Conservation (phyloP, 2,888 invertebrate species). For the Ophion ventricosus region DNA sequence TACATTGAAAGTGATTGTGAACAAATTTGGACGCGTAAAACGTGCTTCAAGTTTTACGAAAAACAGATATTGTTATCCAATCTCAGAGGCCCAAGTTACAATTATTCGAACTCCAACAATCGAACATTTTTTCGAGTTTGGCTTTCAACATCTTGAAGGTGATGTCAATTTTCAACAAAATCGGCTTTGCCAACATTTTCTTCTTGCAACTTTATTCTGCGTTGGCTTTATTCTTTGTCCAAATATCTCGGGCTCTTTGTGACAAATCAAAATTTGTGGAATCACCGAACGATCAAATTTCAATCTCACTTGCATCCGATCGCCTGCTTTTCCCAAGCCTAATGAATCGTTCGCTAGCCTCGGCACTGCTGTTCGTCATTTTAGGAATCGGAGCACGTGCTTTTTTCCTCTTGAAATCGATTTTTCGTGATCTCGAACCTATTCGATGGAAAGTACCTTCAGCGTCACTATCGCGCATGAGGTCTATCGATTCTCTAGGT, state of each 20-base stretch:
- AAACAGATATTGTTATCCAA: background rate
- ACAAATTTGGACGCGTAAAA: no score
- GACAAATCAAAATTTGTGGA: background rate
- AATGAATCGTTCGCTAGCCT: slow-evolving; percentile 22
- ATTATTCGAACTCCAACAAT: background rate
- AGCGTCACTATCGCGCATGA: slow-evolving; percentile 41
- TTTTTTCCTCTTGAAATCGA: slow-evolving; percentile 68
- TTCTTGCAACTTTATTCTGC: no score
- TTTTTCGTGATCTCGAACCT: slow-evolving; percentile 53
- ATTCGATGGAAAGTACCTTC: slow-evolving; percentile 46
- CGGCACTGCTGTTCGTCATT: slow-evolving; percentile 6
- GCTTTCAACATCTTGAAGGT: background rate
- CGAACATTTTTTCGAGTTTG: background rate
- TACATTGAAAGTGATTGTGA: no score
- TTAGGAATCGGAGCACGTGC: slow-evolving; percentile 64
- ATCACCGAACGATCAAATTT: slow-evolving; percentile 59
- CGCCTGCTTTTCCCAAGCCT: slow-evolving; percentile 27
- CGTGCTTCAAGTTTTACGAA: no score
- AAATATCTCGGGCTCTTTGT: background rate
- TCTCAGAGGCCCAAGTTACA: background rate
- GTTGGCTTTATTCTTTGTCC: no score
- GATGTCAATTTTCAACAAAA: background rate
- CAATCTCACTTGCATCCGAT: slow-evolving; percentile 68
- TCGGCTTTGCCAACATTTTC: background rate
- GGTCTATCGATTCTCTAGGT: slow-evolving; percentile 62